Conservation (phyloP, 1,140 invertebrate genomes). For the Vanessa atalanta region DNA sequence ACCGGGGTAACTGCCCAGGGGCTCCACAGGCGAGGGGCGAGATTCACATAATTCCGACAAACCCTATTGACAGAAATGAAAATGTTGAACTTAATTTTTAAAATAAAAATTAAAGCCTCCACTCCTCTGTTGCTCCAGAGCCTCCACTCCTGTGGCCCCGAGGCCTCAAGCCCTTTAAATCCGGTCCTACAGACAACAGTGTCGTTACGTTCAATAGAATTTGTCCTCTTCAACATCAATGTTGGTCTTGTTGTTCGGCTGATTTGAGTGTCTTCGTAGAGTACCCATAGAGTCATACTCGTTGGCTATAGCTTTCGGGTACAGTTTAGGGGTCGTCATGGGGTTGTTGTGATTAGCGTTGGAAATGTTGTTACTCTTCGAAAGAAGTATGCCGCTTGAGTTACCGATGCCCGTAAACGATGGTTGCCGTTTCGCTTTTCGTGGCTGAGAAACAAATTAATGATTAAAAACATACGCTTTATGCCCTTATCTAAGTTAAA, state of each 20-base stretch:
- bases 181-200: neutral
- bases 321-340: constrained; percentile 82
- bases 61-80: too few species aligned
- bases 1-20: too few species aligned
- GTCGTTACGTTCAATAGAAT: constrained; percentile 64
- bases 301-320: constrained; percentile 84
- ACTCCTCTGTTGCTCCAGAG: too few species aligned
- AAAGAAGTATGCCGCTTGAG: constrained; percentile 82
- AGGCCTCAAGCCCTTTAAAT: too few species aligned
- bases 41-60: too few species aligned
- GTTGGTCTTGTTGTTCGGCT: constrained; percentile 73
- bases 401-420: constrained; percentile 80
- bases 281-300: constrained; percentile 89
- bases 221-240: constrained; percentile 77
- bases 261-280: constrained; percentile 87
- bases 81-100: too few species aligned
- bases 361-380: constrained; percentile 82
- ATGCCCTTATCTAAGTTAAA: neutral
- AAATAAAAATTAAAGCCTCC: too few species aligned
- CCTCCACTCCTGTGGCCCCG: too few species aligned
- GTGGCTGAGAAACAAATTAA: constrained; percentile 62
- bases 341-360: constrained; percentile 82
- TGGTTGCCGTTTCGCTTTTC: constrained; percentile 81
- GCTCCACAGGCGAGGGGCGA: too few species aligned
- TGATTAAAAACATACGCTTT: neutral